Conservation (phyloP, 2,113 vertebrate species). For the Glaucidium brasilianum region DNA sequence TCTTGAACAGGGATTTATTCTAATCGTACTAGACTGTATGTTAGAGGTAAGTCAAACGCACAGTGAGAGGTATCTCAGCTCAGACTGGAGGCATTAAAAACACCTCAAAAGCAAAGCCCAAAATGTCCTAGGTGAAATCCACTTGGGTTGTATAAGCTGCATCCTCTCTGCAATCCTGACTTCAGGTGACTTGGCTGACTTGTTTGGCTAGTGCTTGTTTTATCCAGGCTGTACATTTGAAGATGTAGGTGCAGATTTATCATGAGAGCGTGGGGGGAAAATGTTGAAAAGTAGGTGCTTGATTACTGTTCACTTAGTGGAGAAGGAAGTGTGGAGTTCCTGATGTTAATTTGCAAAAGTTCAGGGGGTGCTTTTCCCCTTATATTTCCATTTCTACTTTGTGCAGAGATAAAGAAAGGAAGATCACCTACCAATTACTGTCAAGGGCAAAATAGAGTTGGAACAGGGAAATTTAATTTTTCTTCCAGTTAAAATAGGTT, state of each 20-base stretch:
- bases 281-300: not conserved
- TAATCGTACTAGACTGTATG: not conserved
- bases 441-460: not conserved
- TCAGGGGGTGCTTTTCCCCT: not conserved
- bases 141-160: accelerated
- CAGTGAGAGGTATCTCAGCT: not conserved
- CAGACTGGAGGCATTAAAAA: not conserved
- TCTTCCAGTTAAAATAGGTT: not conserved
- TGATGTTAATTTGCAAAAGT: not conserved
- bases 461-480: not conserved
- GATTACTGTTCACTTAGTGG: not conserved
- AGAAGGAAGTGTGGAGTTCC: not conserved
- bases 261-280: not conserved
- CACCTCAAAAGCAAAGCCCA: not conserved
- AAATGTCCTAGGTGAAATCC: not conserved
- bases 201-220: not conserved
- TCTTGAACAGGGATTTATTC: not conserved
- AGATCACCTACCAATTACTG: not conserved
- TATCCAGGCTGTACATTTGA: not conserved
- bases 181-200: not conserved
- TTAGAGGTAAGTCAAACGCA: not conserved
- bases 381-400: not conserved
- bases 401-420: not conserved
- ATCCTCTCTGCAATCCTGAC: not conserved
- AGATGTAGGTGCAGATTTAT: not conserved